Conservation (phyloP, 2,113 vertebrate species). For the Nothoprocta perdicaria region DNA sequence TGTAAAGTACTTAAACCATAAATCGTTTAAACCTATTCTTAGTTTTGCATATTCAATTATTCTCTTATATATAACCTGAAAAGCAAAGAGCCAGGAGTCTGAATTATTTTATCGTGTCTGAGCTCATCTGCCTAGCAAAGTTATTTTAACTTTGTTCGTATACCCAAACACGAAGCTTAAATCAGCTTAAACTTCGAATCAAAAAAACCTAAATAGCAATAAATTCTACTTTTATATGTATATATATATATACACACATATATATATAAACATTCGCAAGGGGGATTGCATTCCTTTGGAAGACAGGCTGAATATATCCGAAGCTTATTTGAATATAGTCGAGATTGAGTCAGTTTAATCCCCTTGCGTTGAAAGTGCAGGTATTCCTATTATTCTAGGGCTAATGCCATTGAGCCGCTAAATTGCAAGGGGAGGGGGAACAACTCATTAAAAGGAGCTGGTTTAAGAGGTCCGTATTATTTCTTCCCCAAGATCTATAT, state of each 20-base stretch:
- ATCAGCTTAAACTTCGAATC: not conserved
- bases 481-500: not conserved
- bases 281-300: not conserved
- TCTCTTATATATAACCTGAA: conserved; percentile 22
- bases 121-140: not conserved
- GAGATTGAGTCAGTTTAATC: conserved; percentile 8
- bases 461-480: not conserved
- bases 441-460: not conserved
- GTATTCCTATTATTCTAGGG: conserved; percentile 22
- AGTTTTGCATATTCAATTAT: conserved; percentile 58
- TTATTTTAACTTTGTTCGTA: not conserved
- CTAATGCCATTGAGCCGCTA: not conserved
- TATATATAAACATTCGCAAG: not conserved
- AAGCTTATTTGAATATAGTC: not conserved
- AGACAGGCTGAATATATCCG: not conserved
- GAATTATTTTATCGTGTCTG: not conserved
- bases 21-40: conserved; percentile 58
- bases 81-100: not conserved
- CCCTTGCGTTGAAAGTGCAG: conserved; percentile 30
- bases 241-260: not conserved
- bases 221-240: not conserved
- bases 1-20: conserved; percentile 50
- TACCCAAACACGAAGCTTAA: not conserved
- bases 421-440: not conserved
- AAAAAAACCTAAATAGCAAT: not conserved